phyloP scores from a whole-genome alignment of 2,888 invertebrate species.

The Scelioninae gen. 2 region DNA sequence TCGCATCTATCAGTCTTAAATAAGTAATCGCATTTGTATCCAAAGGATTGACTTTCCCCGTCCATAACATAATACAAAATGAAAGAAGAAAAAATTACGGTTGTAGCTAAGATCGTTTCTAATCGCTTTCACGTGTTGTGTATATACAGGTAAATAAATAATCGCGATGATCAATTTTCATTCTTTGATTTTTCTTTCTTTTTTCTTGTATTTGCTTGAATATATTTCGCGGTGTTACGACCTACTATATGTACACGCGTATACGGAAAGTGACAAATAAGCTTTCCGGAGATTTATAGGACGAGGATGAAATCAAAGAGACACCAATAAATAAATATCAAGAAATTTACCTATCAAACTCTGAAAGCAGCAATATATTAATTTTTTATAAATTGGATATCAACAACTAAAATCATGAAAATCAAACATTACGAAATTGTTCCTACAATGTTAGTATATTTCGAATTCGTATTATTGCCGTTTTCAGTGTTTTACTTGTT shows the following conservation, averaged over 20 bases:
- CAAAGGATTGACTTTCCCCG: constrained; percentile 45
- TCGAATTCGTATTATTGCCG: constrained; percentile 40
- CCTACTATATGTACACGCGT: constrained; percentile 52
- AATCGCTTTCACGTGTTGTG: constrained; percentile 64
- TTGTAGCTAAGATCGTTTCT: constrained; percentile 64
- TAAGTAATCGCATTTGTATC: constrained; percentile 61
- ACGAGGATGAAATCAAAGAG: constrained; percentile 40
- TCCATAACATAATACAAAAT: constrained; percentile 40
- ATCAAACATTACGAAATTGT: constrained; percentile 4
- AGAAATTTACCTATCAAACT: constrained; percentile 38
- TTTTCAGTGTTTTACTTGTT: constrained; percentile 42
- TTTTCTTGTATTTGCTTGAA: constrained; percentile 9
- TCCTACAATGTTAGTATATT: constrained; percentile 13
- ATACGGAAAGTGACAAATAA: constrained; percentile 52
- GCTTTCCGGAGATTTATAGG: constrained; percentile 44
- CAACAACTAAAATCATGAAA: constrained; percentile 9
- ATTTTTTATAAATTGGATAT: constrained; percentile 3
- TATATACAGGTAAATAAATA: constrained; percentile 74
- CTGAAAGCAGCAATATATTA: constrained; percentile 51
- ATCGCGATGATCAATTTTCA: constrained; percentile 58
- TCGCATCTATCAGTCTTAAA: constrained; percentile 72
- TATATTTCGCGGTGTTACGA: constrained; percentile 33
- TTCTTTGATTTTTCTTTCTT: constrained; percentile 10
- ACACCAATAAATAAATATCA: constrained; percentile 44
- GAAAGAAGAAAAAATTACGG: constrained; percentile 39